These are phyloP conservation scores for Megaceryle maxima DNA, from an alignment of 2,113 vertebrate species.

Conservation along the genomic window DNA sequence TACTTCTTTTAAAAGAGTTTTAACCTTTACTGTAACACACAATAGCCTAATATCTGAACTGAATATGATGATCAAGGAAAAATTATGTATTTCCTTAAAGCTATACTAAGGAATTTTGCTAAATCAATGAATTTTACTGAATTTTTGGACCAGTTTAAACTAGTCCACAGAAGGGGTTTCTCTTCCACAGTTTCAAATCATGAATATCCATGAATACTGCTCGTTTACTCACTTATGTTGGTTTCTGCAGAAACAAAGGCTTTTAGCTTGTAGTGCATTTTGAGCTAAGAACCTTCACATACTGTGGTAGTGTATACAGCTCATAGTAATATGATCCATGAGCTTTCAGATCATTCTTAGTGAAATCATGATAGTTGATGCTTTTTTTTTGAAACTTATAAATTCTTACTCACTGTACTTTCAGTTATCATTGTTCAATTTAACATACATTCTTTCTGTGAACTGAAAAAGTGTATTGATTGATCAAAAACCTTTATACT, in stretches of 20 bases:
- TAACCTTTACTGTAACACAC: not conserved
- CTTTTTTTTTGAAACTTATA: not conserved
- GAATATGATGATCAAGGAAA: not conserved
- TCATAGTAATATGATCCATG: not conserved
- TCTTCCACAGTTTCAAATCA: not conserved
- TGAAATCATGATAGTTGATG: not conserved
- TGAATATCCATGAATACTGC: not conserved
- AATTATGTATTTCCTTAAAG: not conserved
- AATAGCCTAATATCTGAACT: not conserved
- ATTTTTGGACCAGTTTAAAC: not conserved
- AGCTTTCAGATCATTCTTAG: not conserved
- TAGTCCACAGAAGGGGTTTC: not conserved
- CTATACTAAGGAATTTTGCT: not conserved
- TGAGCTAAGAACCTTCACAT: not conserved
- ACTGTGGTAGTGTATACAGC: not conserved
- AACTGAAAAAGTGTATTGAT: not conserved
- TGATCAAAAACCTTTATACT: not conserved
- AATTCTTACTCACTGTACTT: not conserved
- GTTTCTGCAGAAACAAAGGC: not conserved
- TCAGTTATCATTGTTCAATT: not conserved
- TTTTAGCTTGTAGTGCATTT: not conserved
- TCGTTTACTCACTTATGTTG: not conserved
- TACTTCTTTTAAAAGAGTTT: not conserved
- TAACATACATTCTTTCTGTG: not conserved
- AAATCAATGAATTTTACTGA: not conserved